A percentile compares a stretch with the other conserved stretches of the same genome.
phyloP scores from a whole-genome alignment of 2,888 invertebrate species.

The Oegoconia quadripuncta region DNA sequence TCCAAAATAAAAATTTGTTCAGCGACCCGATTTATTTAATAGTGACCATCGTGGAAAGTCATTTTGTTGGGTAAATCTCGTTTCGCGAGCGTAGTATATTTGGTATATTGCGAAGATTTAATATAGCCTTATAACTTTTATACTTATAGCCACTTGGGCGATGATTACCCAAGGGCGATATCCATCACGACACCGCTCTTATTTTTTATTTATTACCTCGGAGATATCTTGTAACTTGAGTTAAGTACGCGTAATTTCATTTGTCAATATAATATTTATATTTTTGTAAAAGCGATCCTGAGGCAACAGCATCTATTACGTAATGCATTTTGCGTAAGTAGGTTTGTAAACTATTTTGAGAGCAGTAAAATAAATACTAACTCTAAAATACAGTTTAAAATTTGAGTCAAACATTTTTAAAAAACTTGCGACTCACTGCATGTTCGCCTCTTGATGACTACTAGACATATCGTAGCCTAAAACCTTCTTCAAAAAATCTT shows the following conservation, averaged over 20 bases:
- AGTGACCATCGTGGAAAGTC: slow-evolving; percentile 26
- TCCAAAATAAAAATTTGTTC: neutral
- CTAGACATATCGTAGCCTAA: too few species aligned
- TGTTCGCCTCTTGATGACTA: too few species aligned
- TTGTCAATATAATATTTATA: too few species aligned
- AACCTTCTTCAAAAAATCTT: too few species aligned
- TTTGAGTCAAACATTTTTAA: too few species aligned
- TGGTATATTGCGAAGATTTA: slow-evolving; percentile 25
- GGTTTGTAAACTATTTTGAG: too few species aligned
- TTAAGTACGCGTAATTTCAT: neutral
- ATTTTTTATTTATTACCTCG: slow-evolving; percentile 58
- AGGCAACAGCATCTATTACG: too few species aligned
- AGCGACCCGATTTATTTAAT: slow-evolving; percentile 16
- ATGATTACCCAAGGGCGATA: slow-evolving; percentile 65
- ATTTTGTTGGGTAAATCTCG: slow-evolving; percentile 34
- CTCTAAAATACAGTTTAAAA: too few species aligned
- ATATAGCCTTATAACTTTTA: slow-evolving; percentile 7
- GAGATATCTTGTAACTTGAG: slow-evolving; percentile 28
- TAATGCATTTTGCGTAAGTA: too few species aligned
- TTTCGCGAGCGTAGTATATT: slow-evolving; percentile 36
- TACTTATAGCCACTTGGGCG: slow-evolving; percentile 26
- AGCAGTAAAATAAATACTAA: too few species aligned
- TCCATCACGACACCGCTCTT: slow-evolving; percentile 54
- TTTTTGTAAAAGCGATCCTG: too few species aligned
- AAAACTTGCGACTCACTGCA: too few species aligned